phyloP scores from a whole-genome alignment of 1,140 invertebrate genomes.

The Drosophila equinoxialis region DNA sequence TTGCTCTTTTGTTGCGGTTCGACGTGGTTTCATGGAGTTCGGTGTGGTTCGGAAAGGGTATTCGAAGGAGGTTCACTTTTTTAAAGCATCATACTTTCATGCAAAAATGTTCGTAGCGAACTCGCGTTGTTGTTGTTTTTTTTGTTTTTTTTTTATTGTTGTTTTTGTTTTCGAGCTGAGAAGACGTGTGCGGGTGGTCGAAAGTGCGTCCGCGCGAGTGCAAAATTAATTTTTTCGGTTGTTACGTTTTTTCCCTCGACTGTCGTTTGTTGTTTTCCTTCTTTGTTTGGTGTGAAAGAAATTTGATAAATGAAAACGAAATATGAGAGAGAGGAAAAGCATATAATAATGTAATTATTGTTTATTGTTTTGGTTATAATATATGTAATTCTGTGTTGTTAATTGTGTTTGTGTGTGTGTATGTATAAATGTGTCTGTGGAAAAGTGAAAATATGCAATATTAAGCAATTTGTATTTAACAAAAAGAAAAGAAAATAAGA shows the following conservation, averaged over 20 bases:
- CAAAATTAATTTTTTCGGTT: conserved; percentile 52
- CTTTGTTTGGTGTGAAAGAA: conserved; percentile 52
- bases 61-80: too few species aligned
- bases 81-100: too few species aligned
- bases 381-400: conserved; percentile 28
- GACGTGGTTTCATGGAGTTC: too few species aligned
- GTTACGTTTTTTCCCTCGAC: conserved; percentile 52
- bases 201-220: neutral
- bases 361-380: conserved; percentile 63
- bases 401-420: conserved; percentile 20
- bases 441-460: conserved; percentile 77
- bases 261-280: conserved; percentile 52
- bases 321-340: conserved; percentile 38
- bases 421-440: conserved; percentile 21
- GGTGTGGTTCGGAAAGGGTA: too few species aligned
- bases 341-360: conserved; percentile 53
- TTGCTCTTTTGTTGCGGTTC: too few species aligned
- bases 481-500: conserved; percentile 18
- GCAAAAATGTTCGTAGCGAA: too few species aligned
- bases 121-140: too few species aligned
- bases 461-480: conserved; percentile 47
- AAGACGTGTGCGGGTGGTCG: conserved; percentile 17
- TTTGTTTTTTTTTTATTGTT: neutral
- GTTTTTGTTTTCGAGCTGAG: neutral
- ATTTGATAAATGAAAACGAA: conserved; percentile 36